Percentiles rank a stretch among this genome's conserved stretches.
Conservation (phyloP, 2,888 invertebrate genomes). For the Clitarchus hookeri region DNA sequence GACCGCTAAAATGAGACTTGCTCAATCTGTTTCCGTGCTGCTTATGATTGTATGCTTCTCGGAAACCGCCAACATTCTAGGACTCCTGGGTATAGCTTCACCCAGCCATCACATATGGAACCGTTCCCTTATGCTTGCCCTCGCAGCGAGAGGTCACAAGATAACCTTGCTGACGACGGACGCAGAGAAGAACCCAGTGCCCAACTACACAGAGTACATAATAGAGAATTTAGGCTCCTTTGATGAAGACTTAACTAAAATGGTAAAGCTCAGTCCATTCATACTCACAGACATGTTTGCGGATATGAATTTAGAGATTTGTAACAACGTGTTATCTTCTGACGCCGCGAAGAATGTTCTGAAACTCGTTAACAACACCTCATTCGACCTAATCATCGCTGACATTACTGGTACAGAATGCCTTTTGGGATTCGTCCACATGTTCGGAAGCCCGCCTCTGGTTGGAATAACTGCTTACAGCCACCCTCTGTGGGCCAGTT, state of each 20-base stretch:
- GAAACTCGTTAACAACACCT: conserved; percentile 28
- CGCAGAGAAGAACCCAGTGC: conserved; percentile 32
- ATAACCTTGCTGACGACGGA: conserved; percentile 40
- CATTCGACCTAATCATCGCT: conserved; percentile 37
- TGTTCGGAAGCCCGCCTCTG: conserved; percentile 37
- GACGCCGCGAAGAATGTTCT: conserved; percentile 25
- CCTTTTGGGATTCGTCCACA: conserved; percentile 31
- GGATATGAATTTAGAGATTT: not conserved
- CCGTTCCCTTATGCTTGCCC: conserved; percentile 32
- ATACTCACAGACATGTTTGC: not conserved
- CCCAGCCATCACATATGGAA: conserved; percentile 41
- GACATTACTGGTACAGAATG: conserved; percentile 35
- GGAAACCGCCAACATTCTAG: conserved; percentile 33
- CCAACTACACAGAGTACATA: conserved; percentile 35
- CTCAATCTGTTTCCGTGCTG: too few relatives aligned
- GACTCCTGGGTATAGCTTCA: conserved; percentile 34
- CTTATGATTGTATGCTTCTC: too few relatives aligned
- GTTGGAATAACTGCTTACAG: conserved; percentile 37
- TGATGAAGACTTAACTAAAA: not conserved
- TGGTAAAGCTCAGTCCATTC: not conserved
- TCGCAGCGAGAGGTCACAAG: conserved; percentile 37
- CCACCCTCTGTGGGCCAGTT: conserved; percentile 32
- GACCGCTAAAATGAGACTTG: too few relatives aligned
- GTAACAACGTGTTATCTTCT: conserved; percentile 28
- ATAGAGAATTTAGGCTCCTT: conserved; percentile 33